Evolutionary conservation across 1,140 invertebrate species (phyloP), one percentile per base, ranked within the genome.

Genomic region (Megalopta genalis): DNA sequence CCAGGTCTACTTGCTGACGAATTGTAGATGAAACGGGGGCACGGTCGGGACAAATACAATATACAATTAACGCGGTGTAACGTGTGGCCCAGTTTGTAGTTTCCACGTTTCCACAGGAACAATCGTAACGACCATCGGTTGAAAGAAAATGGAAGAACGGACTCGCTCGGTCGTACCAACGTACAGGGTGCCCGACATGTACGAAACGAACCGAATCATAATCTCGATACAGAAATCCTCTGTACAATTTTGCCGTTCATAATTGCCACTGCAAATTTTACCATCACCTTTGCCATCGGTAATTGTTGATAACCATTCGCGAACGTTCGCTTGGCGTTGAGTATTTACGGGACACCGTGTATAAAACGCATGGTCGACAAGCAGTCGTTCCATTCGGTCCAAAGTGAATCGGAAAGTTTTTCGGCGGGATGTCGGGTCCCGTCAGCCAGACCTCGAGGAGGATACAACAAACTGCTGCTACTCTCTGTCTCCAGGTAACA

Each of bases 351-450:
- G 18, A 46, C 16, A 52, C 42, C 42, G 14, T 0, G 9, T 49
- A 32, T 27, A 21, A n/a, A 69, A 37, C 52, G 23, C 57, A 46
- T 14, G 18, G 37, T 62, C 10, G 71, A 63, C 42, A n/a, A 63
- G 39, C n/a, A 60, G 25, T 37, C 14, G 49, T 8, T n/a, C 70
- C 18, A 62, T 69, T 70, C 57, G 5, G 3, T n/a, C 27, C 54
- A 75, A 70, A 75, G 37, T 42, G 67, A 75, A 70, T 82, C 68
- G 63, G 27, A 46, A 83, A 65, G 63, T 83, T 69, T 83, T 69
- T 46, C 9, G 27, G 49, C 37, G 52, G 57, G 69, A 82, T n/a
- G 65, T 83, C 42, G 68, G 70, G 81, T 39, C 37, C 42, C 54
- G 74, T 68, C 46, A 21, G 49, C 42, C 52, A 72, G 60, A 81